Base-by-base conservation (phyloP, 1,140 invertebrate species). In the Leptoteleia sp. region DNA sequence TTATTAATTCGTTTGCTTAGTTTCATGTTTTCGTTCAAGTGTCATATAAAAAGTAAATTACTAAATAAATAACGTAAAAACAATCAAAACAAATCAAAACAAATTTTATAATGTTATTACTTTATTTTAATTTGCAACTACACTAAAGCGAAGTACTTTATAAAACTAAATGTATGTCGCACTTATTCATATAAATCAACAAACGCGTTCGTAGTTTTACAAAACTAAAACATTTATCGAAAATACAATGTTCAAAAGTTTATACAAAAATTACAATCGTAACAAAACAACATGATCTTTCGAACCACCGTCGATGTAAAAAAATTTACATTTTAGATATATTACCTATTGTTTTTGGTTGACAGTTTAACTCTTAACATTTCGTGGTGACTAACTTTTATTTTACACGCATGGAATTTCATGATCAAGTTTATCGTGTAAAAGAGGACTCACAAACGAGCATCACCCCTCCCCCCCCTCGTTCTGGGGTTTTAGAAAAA, bases 151-250 rank as follows among this genome's bases (percentile, higher is more conserved):
- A 47, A 68, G 22, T 68, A 68, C 9, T 45, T 47, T 57, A 68
- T 19, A 57, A 68, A 68, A 68, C 31, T 70, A 59, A 43, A 50
- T 55, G 17, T 37, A 50, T 55, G 17, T 37, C 45, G 54, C 27
- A 50, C 52, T 50, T 59, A 59, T 45, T 17, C 42, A 68, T 57
- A 57, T 29, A 61, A 71, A 61, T 71, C 45, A 61, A 61, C 54
- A 71, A 50, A 50, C 17, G 17, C 16, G n/a, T 40, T 52, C 45
- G 47, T 25, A 52, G 52, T 43, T 42, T 42, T 40, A 71, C 27
- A 71, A 62, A 37, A 72, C 38, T 62, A 54, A 70, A 72, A 54
- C 37, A 61, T 62, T 72, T 82, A 81, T 75, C 61, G 52, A 81
- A 75, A 73, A 72, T 76, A 76, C 54, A 61, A 72, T 40, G 43